These are phyloP conservation scores for Muntiacus muntjak DNA, from an alignment of 2,113 vertebrate genomes.

Conservation along the genomic window DNA sequence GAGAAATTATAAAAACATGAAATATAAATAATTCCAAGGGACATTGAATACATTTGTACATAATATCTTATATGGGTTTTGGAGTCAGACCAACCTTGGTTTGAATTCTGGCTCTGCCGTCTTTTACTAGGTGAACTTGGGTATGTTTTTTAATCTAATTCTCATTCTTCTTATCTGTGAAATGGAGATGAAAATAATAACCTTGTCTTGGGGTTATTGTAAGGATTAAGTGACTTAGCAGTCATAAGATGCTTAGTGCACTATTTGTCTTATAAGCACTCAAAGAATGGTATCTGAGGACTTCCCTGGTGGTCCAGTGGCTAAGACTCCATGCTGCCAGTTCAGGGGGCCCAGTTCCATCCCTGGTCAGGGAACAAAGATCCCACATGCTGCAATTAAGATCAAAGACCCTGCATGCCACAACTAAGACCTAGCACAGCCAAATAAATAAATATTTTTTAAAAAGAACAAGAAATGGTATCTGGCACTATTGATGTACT, in stretches of 20 bases:
- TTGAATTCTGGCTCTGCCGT: not conserved
- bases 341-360: not conserved
- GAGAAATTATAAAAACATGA: not conserved
- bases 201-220: not conserved
- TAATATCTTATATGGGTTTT: not conserved
- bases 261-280: not conserved
- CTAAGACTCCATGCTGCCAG: not conserved
- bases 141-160: not conserved
- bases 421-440: not conserved
- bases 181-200: not conserved
- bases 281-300: not conserved
- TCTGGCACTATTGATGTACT: not conserved
- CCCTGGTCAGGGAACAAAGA: not conserved
- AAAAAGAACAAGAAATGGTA: not conserved
- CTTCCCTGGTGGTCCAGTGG: not conserved
- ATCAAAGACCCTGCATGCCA: not conserved
- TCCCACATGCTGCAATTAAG: not conserved
- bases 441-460: not conserved
- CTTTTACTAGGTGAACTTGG: not conserved
- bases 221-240: not conserved
- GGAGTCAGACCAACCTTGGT: not conserved
- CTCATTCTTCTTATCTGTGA: constrained; percentile 1
- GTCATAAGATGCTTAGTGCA: not conserved
- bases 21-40: not conserved
- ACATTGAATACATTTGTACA: not conserved